Conservation (phyloP, 2,888 invertebrate species). For the Hydropsyche betteni region DNA sequence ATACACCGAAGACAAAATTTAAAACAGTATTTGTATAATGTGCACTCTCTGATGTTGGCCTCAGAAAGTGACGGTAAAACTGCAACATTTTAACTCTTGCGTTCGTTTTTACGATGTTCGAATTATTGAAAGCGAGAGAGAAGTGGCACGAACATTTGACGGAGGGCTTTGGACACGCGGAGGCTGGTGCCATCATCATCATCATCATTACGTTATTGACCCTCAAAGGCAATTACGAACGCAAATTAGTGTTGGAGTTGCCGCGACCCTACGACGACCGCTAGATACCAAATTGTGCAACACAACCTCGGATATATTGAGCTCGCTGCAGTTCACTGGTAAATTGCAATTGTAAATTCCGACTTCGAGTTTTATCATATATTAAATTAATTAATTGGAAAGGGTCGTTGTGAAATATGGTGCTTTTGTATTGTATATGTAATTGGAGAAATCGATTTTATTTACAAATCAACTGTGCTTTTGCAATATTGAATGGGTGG, state of each 20-base stretch:
- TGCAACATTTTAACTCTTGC: constrained; percentile 13
- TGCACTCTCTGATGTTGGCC: not conserved
- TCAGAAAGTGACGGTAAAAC: too few relatives aligned
- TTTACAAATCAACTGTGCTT: not conserved
- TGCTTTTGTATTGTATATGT: not conserved
- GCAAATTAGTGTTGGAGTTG: constrained; percentile 6
- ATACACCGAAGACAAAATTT: too few relatives aligned
- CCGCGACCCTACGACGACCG: constrained; percentile 9
- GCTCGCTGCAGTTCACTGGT: not conserved
- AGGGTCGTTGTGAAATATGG: too few relatives aligned
- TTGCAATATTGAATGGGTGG: not conserved
- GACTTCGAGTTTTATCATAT: not conserved
- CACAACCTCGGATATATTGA: not conserved
- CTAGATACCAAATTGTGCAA: constrained; percentile 24
- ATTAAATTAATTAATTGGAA: too few relatives aligned
- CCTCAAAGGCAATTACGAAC: constrained; percentile 17
- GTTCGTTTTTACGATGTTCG: not conserved
- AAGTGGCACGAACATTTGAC: not conserved
- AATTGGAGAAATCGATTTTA: constrained; percentile 4
- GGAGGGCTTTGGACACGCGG: constrained; percentile 20
- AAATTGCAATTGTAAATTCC: constrained; percentile 28
- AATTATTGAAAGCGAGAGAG: not conserved
- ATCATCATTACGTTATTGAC: constrained; percentile 25
- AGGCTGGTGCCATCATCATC: constrained; percentile 23
- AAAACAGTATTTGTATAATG: too few relatives aligned